Evolutionary conservation across 2,888 invertebrate species (phyloP), one percentile per base, ranked within the genome.

Genomic region (Pycnomerus fuliginosus): DNA sequence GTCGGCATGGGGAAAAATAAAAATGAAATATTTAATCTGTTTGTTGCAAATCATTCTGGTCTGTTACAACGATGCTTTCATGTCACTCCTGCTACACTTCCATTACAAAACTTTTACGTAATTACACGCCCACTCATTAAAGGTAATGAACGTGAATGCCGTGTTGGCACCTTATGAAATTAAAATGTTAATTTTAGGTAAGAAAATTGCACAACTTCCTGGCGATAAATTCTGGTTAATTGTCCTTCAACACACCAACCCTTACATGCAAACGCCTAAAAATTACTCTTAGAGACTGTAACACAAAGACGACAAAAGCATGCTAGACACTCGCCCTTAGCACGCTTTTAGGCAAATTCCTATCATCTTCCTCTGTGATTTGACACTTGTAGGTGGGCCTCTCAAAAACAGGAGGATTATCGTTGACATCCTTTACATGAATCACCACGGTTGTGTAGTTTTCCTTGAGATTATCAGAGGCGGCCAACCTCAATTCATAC

Each of bases 321-420:
- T 28, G 28, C 12, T 28, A n/a, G 59, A 63, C 64, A 73, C 73
- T 71, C 72, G 73, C 94, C 93, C 90, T 90, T 64, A 95, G 79
- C 62, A 95, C 91, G 65, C 90, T 87, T 75, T 94, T 94, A 56
- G 94, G 94, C 64, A 94, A 80, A 74, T 91, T 92, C 65, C 93
- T 82, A 78, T 94, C 93, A 70, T 94, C 94, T 74, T 94, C 94
- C 74, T 94, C 94, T 27, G 93, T 94, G 74, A 95, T 94, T 76
- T 94, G 93, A 35, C 94, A 92, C 68, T 92, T 84, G 77, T 94
- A 95, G 42, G 91, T 92, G 36, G 94, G 93, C 56, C 93, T 78
- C 74, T 93, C 92, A 75, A 98, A 98, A 60, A 92, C 91, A 2
- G 97, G 97, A 28, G 95, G 91, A 78, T 97, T 97, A 80, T 98